Evolutionary conservation across 2,113 vertebrate genomes (phyloP).

Genomic region (Thamnaconus septentrionalis): DNA sequence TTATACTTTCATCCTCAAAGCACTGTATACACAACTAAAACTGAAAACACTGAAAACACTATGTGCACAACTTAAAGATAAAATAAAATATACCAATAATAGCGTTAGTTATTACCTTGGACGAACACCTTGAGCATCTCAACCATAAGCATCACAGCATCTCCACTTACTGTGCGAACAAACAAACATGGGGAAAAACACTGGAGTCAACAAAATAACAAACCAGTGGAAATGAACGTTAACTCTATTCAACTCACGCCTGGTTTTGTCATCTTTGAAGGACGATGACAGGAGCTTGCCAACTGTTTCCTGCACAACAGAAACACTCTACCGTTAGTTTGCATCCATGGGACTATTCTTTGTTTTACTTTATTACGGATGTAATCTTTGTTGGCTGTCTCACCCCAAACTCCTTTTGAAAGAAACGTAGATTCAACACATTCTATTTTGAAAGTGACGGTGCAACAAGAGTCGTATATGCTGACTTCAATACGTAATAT

Average conservation of each 20-base stretch:
- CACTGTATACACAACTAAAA: neutral
- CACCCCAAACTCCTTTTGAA: no score
- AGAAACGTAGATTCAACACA: no score
- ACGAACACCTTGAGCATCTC: conserved; percentile 78
- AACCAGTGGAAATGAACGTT: neutral
- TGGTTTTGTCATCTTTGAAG: conserved; percentile 77
- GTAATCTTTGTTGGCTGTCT: no score
- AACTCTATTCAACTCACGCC: conserved; percentile 55
- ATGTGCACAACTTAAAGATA: no score
- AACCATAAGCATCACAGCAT: conserved; percentile 68
- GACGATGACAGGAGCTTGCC: conserved; percentile 65
- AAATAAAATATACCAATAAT: no score
- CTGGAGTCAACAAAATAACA: rapidly evolving
- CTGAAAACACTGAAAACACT: neutral
- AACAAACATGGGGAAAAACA: conserved; percentile 6
- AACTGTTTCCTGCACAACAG: conserved; percentile 66
- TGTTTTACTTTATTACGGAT: no score
- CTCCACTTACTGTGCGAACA: conserved; percentile 56
- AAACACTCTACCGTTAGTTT: neutral
- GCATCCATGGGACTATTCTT: neutral
- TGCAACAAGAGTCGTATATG: no score
- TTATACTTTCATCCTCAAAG: neutral
- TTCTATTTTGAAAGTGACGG: no score
- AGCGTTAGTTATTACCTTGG: conserved; percentile 60
- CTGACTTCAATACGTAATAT: no score